phyloP scores from a whole-genome alignment of 2,888 invertebrate genomes.

The Adelphocoris suturalis region DNA sequence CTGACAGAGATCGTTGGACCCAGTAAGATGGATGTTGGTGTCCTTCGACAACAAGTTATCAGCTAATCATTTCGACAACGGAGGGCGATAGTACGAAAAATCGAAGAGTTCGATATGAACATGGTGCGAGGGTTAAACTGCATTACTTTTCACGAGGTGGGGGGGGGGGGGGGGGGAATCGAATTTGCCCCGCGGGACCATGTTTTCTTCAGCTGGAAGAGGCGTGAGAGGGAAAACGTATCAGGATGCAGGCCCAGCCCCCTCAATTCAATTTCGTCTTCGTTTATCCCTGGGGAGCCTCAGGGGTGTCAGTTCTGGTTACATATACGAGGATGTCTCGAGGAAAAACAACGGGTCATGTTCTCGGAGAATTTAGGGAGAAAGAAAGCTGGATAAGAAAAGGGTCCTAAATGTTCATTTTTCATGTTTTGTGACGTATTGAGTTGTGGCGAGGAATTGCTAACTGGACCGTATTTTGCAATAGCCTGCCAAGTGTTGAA shows the following conservation, averaged over 20 bases:
- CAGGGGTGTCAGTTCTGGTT: conserved; percentile 44
- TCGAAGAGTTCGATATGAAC: neutral
- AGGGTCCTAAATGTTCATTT: neutral
- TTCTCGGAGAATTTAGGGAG: conserved; percentile 22
- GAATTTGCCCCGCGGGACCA: conserved; percentile 38
- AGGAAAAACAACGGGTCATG: conserved; percentile 41
- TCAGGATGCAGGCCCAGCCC: conserved; percentile 17
- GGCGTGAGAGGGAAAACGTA: neutral
- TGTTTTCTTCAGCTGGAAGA: neutral
- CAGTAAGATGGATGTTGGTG: no score
- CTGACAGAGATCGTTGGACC: no score
- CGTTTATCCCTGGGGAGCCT: conserved; percentile 26
- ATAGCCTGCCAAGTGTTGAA: no score
- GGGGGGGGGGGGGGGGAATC: neutral
- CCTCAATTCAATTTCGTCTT: conserved; percentile 43
- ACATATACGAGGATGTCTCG: neutral
- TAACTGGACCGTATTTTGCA: no score
- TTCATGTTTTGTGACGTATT: neutral
- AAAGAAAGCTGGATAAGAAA: neutral
- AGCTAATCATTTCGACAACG: neutral
- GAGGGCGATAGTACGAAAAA: neutral
- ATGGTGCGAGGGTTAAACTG: conserved; percentile 6
- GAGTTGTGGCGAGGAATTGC: no score
- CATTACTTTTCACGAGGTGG: neutral
- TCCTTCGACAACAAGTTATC: no score